These are phyloP conservation scores for Corythornis leucogaster DNA, from an alignment of 2,797 vertebrate genomes.

Conservation along the genomic window DNA sequence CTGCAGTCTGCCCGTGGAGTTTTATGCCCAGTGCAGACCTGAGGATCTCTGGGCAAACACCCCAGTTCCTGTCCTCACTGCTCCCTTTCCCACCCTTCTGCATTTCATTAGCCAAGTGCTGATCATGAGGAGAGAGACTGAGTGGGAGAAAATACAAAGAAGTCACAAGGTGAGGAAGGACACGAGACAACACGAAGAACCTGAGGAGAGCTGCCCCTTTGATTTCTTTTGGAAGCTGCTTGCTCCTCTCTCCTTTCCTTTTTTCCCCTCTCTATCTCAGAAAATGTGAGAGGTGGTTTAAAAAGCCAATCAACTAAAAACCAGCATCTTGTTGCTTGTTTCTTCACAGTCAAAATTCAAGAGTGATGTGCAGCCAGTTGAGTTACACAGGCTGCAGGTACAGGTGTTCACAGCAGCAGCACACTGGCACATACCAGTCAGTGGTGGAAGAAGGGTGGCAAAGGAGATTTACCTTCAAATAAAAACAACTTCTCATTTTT, in stretches of 20 bases:
- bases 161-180: neutral
- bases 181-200: neutral
- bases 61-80: neutral
- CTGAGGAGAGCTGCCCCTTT: neutral
- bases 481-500: neutral
- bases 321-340: neutral
- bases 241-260: neutral
- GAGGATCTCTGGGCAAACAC: fast-evolving
- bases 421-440: neutral
- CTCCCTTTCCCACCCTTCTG: neutral
- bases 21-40: neutral
- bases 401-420: neutral
- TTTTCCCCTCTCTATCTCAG: neutral
- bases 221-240: neutral
- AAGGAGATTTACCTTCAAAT: neutral
- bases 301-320: neutral
- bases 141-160: neutral
- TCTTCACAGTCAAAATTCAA: neutral
- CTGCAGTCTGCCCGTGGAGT: neutral
- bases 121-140: neutral
- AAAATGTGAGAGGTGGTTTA: neutral
- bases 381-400: neutral
- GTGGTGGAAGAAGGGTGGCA: neutral
- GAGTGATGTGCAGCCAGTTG: neutral
- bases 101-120: neutral